phyloP scores from a whole-genome alignment of 2,113 vertebrate species.

The Leucoraja erinaceus region DNA sequence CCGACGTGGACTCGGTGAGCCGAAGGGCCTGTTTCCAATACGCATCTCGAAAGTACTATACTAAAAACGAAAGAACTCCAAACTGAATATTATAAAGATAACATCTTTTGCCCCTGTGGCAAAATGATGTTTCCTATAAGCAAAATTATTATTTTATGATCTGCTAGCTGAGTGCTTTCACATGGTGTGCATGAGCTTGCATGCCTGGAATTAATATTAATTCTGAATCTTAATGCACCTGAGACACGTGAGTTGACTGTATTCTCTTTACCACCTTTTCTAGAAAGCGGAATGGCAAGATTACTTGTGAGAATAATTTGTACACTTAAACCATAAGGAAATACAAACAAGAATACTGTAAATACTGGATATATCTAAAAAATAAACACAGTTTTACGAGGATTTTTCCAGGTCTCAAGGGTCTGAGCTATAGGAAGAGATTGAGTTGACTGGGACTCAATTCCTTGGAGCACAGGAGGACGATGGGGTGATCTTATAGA shows the following conservation, averaged over 20 bases:
- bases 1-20: no score
- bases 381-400: no score
- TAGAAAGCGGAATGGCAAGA: background rate
- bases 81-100: background rate
- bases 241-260: background rate
- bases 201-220: background rate
- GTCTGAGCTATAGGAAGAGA: no score
- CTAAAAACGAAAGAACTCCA: no score
- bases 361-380: background rate
- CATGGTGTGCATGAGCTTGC: background rate
- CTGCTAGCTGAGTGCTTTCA: background rate
- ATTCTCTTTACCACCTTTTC: background rate
- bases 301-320: background rate
- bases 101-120: no score
- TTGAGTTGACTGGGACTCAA: no score
- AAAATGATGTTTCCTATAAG: background rate
- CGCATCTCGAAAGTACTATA: no score
- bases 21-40: no score
- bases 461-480: no score
- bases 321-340: background rate
- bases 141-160: background rate
- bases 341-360: background rate
- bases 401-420: no score
- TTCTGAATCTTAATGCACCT: background rate
- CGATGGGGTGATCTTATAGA: no score